phyloP scores from a whole-genome alignment of 2,797 vertebrate species.

The Lepus oiostolus region DNA sequence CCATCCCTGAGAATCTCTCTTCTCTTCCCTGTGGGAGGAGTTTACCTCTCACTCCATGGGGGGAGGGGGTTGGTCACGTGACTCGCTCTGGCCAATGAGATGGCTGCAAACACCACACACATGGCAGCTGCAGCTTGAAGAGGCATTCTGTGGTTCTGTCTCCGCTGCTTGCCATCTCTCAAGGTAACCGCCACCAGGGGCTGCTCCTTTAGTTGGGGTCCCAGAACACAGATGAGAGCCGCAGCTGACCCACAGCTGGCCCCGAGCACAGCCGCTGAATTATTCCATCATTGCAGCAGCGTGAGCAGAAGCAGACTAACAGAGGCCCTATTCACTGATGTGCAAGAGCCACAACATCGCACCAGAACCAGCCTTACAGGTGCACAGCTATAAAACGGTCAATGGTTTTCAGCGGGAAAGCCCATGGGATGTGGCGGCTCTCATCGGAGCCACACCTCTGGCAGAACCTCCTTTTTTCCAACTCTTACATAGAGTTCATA shows the following conservation, averaged over 20 bases:
- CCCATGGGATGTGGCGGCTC: background rate
- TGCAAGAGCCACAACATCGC: background rate
- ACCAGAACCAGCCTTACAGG: background rate
- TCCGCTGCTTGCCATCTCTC: background rate
- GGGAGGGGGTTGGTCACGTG: background rate
- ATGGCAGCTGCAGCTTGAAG: background rate
- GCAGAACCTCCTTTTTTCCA: background rate
- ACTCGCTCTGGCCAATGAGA: background rate
- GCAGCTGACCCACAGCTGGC: background rate
- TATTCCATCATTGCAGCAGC: background rate
- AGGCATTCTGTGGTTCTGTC: background rate
- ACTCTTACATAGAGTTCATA: background rate
- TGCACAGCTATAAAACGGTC: accelerated
- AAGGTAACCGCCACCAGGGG: background rate
- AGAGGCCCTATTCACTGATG: background rate
- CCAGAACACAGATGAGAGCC: background rate
- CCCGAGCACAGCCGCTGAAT: background rate
- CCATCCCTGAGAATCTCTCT: background rate
- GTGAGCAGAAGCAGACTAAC: background rate
- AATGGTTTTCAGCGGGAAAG: background rate
- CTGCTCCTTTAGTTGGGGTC: background rate
- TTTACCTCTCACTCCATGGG: background rate
- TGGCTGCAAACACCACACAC: background rate
- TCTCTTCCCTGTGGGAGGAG: background rate
- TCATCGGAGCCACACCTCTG: background rate